Conservation (phyloP, 1,140 invertebrate species). For the Sarcophaga bullata region DNA sequence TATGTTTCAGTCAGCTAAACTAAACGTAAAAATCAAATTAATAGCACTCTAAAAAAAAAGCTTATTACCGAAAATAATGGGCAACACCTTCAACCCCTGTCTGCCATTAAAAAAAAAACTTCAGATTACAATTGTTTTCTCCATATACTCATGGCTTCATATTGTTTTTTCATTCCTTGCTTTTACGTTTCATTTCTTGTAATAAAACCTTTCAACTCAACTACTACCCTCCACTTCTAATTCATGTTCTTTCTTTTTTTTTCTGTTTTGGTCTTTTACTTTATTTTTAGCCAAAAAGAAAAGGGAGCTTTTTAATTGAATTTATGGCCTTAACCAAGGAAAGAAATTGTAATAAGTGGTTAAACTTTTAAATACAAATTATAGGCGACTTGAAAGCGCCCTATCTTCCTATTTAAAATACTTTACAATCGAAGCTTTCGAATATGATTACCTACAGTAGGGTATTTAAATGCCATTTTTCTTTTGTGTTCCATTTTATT, state of each 20-base stretch:
- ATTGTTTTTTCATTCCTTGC: not conserved
- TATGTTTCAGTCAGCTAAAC: not conserved
- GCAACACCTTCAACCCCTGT: slow-evolving; percentile 1
- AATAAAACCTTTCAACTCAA: not conserved
- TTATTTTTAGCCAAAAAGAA: not conserved
- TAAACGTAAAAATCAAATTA: slow-evolving; percentile 11
- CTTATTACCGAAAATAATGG: not conserved
- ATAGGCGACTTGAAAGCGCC: too few species aligned
- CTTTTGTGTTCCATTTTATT: too few species aligned
- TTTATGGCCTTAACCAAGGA: not conserved
- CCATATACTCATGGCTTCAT: not conserved
- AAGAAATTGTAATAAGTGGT: not conserved
- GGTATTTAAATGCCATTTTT: too few species aligned
- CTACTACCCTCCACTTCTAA: slow-evolving; percentile 3
- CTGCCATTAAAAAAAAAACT: not conserved
- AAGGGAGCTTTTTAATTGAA: not conserved
- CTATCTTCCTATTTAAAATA: too few species aligned
- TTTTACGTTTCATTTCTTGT: not conserved
- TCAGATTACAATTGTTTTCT: not conserved
- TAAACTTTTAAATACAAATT: too few species aligned
- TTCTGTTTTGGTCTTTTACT: not conserved
- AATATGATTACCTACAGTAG: too few species aligned
- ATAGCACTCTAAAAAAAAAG: not conserved
- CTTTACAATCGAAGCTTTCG: too few species aligned
- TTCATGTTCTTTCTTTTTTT: not conserved